These are phyloP conservation scores for Hippolais icterina DNA, from an alignment of 2,113 vertebrate genomes.

Conservation along the genomic window DNA sequence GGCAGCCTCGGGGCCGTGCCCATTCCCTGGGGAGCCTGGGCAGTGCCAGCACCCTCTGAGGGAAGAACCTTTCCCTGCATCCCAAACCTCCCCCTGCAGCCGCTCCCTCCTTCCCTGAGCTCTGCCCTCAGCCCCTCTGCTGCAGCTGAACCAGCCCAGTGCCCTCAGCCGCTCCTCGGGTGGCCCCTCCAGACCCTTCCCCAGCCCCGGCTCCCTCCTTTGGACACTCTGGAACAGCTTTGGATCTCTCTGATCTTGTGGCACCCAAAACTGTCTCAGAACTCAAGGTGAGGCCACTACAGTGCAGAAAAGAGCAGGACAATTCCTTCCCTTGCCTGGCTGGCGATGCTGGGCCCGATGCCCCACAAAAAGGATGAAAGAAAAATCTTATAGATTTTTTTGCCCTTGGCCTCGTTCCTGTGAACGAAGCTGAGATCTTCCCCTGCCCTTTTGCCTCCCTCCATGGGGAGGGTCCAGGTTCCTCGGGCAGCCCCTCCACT, in stretches of 20 bases:
- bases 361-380: background rate
- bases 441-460: background rate
- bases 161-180: background rate
- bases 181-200: background rate
- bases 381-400: background rate
- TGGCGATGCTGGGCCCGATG: background rate
- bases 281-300: background rate
- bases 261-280: background rate
- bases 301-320: background rate
- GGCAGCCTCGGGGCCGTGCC: background rate
- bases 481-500: background rate
- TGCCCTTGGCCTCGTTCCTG: rapidly evolving
- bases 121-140: background rate
- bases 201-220: background rate
- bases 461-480: background rate
- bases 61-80: background rate
- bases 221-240: background rate
- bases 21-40: background rate
- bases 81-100: background rate
- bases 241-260: background rate
- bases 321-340: background rate
- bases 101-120: background rate
- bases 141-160: background rate
- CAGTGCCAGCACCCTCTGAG: background rate
- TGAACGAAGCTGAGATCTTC: background rate